These are phyloP conservation scores for Rhopilema esculentum DNA, from an alignment of 30 jellyfish, hydroid and myxozoan species.

Conservation along the genomic window DNA sequence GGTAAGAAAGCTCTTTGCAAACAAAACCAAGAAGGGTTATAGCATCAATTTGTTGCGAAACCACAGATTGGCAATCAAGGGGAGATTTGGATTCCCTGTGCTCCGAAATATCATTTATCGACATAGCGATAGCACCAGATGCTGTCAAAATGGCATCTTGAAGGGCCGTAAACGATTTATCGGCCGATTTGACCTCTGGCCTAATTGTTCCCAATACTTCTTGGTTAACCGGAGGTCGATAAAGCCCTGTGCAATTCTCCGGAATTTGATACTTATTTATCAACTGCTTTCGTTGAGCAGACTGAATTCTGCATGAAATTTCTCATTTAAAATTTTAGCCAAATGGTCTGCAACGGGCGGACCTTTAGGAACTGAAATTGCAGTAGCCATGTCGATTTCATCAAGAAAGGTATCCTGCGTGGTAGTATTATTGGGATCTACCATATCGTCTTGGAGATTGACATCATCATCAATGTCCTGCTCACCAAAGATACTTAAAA, in stretches of 20 bases:
- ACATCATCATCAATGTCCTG: constrained; percentile 25
- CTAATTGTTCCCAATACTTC: constrained; percentile 14
- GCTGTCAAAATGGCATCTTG: constrained; percentile 45
- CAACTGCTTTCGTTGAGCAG: constrained; percentile 19
- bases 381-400: constrained; percentile 7
- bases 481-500: constrained; percentile 43
- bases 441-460: neutral
- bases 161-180: constrained; percentile 23
- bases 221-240: constrained; percentile 33
- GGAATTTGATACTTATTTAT: constrained; percentile 11
- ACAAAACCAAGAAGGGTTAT: constrained; percentile 20
- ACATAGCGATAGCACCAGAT: constrained; percentile 26
- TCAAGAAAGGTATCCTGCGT: constrained; percentile 5
- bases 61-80: constrained; percentile 7
- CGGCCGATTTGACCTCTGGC: constrained; percentile 14
- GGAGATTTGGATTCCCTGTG: neutral
- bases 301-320: constrained; percentile 2
- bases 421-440: neutral
- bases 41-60: constrained; percentile 4
- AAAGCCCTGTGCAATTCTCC: constrained; percentile 12
- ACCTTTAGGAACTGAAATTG: constrained; percentile 9
- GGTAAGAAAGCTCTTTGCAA: constrained; percentile 2
- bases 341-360: constrained; percentile 29
- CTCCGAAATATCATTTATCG: constrained; percentile 16
- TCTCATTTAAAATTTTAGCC: constrained; percentile 13